phyloP scores from a whole-genome alignment of 1,140 invertebrate genomes.

The Ctenoplectra terminalis region DNA sequence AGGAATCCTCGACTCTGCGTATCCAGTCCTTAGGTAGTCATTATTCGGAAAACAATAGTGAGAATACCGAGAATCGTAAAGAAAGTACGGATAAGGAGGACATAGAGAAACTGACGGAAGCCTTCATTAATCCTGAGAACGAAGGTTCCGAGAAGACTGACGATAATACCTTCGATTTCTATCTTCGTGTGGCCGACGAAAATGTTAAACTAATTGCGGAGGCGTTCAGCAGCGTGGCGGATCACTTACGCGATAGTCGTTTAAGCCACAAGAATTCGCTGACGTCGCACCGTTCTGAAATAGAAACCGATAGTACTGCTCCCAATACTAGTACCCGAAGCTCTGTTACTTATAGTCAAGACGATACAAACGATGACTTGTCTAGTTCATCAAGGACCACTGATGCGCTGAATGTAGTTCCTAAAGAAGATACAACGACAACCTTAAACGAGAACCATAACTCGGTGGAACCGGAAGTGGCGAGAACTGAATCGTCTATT shows the following conservation, averaged over 20 bases:
- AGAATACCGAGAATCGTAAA: neutral
- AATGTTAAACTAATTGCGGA: constrained; percentile 66
- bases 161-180: constrained; percentile 57
- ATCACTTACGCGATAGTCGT: constrained; percentile 53
- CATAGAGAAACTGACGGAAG: constrained; percentile 5
- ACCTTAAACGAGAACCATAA: constrained; percentile 11
- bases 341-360: constrained; percentile 38
- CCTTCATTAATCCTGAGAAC: neutral
- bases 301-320: constrained; percentile 40
- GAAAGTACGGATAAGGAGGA: neutral
- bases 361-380: constrained; percentile 40
- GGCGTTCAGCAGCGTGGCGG: constrained; percentile 56
- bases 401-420: neutral
- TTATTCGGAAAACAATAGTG: neutral
- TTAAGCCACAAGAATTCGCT: constrained; percentile 33
- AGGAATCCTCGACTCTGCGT: constrained; percentile 13
- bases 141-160: constrained; percentile 22
- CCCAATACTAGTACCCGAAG: constrained; percentile 49
- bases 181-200: constrained; percentile 64
- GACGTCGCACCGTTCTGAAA: constrained; percentile 49
- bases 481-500: neutral
- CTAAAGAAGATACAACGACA: constrained; percentile 30
- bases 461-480: neutral
- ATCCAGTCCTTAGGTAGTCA: constrained; percentile 27
- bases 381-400: constrained; percentile 15